Percentiles rank a stretch among this genome's conserved stretches.
Conservation (phyloP, 2,888 invertebrate species). For the Tenthredo livida region DNA sequence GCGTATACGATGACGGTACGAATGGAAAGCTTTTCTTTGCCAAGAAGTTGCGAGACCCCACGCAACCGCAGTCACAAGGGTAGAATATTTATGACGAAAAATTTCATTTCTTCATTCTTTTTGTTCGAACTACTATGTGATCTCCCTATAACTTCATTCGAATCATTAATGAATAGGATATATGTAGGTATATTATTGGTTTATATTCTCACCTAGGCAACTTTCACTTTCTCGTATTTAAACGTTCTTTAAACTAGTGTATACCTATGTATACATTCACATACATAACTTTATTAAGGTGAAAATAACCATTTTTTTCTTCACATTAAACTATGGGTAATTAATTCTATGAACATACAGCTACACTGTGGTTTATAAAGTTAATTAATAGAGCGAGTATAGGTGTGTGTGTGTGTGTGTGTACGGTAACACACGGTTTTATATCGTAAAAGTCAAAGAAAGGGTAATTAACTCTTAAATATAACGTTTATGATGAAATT, state of each 20-base stretch:
- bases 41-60: slow-evolving; percentile 2
- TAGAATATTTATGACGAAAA: neutral
- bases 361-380: neutral
- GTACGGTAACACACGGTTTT: neutral
- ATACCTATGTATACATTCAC: neutral
- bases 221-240: slow-evolving; percentile 36
- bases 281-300: neutral
- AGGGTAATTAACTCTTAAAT: neutral
- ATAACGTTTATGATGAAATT: neutral
- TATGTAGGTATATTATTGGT: neutral
- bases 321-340: neutral
- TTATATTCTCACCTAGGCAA: neutral
- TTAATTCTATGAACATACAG: neutral
- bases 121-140: too few species aligned
- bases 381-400: slow-evolving; percentile 1
- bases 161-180: neutral
- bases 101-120: too few species aligned
- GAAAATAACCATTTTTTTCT: neutral
- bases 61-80: neutral
- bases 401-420: too few species aligned
- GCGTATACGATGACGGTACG: neutral
- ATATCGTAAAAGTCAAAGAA: neutral
- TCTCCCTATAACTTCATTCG: neutral
- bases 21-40: neutral
- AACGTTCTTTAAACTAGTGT: neutral